Evolutionary conservation across 2,888 invertebrate species (phyloP), one percentile per base, ranked within the genome.

Genomic region (Ormyrus thymus): DNA sequence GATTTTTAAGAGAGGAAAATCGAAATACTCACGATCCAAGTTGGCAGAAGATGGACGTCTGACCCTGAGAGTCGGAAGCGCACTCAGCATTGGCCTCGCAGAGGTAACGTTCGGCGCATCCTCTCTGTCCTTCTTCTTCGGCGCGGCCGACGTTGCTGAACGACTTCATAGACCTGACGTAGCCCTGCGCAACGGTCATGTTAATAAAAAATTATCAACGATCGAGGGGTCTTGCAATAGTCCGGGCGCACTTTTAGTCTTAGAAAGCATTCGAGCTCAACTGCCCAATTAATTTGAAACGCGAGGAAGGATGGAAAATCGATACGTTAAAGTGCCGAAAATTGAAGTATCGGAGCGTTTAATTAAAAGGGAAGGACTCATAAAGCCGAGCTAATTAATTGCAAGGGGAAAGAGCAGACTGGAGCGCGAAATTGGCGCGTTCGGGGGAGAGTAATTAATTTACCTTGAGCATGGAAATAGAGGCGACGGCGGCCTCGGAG

Each of bases 71-170:
- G 88, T 96, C 97, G 69, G 93, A 92, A 48, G 95, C 93, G 90
- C 97, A 97, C 87, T 97, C 97, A 70, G 93, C 94, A 90, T 96
- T 97, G 45, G 97, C 97, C 85, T 97, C 96, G 88, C 97, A 97
- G 84, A 97, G 88, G 2, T 89, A 89, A n/a, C 90, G 84, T 59
- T 89, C 89, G 46, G 89, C 93, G 90, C 95, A 96, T 87, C 95
- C 96, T 90, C 97, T 95, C 89, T 96, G 94, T 88, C 97, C 97
- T 86, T 94, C 94, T 86, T 96, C 95, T 86, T 97, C 95, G 69
- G 93, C 92, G 53, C 94, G 95, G 80, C 93, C 93, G 85, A 95
- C 85, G 81, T 84, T 86, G 77, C 86, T 86, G 76, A 89, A 89
- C 7, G 90, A 86, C 82, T 92, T 91, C 89, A 92, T 93, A 56